A percentile compares a stretch with the other conserved stretches of the same genome.
Evolutionary conservation across 2,888 invertebrate genomes (phyloP).

Genomic region (Drosophila meridiana): DNA sequence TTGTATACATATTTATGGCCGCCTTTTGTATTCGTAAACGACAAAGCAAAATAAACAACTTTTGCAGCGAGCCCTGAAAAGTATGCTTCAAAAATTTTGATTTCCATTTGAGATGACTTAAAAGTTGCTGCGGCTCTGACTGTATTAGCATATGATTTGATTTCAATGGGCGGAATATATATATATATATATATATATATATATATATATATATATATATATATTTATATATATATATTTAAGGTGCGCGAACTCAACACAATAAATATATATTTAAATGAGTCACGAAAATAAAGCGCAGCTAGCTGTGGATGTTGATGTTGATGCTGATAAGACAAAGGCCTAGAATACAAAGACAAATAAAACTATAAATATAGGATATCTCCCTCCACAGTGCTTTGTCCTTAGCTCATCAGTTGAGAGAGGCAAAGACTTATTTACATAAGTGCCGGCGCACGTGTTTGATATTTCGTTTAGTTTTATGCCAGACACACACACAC

Average conservation of each 20-base stretch:
- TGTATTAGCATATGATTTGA: conserved; percentile 50
- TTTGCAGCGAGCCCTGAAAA: conserved; percentile 8
- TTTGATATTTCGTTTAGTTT: conserved; percentile 77
- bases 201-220: too few relatives aligned
- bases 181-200: too few relatives aligned
- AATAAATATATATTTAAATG: conserved; percentile 72
- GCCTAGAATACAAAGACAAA: conserved; percentile 54
- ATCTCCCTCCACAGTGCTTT: not conserved
- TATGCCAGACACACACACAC: conserved; percentile 57
- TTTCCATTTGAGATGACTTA: conserved; percentile 16
- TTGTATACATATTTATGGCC: conserved; percentile 23
- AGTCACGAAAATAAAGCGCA: conserved; percentile 64
- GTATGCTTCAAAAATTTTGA: conserved; percentile 25
- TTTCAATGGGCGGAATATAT: conserved; percentile 18
- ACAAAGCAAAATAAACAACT: conserved; percentile 21
- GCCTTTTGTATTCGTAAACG: conserved; percentile 28
- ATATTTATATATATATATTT: not conserved
- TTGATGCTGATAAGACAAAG: conserved; percentile 48
- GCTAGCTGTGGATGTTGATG: conserved; percentile 44
- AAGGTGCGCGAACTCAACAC: conserved; percentile 15
- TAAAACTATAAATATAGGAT: conserved; percentile 74
- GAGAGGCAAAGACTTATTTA: conserved; percentile 56
- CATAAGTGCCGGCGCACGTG: conserved; percentile 75
- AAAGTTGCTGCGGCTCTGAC: conserved; percentile 28
- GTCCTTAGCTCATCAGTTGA: conserved; percentile 4